Conservation (phyloP, 2,888 invertebrate species). For the Ecdyonurus torrentis region DNA sequence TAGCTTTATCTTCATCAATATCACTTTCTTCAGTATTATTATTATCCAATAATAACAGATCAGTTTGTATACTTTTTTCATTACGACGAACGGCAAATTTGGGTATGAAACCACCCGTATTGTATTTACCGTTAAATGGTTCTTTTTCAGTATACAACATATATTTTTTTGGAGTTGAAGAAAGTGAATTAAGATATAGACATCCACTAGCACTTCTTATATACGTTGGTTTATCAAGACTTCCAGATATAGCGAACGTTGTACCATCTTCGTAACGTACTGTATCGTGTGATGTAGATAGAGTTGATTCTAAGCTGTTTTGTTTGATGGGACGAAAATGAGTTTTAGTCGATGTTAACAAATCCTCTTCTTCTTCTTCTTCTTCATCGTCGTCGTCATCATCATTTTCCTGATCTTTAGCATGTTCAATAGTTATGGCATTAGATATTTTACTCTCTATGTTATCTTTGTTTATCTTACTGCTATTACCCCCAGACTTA, state of each 20-base stretch:
- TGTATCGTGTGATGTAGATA: not conserved
- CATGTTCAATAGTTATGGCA: not conserved
- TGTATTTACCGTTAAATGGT: not conserved
- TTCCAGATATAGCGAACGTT: not conserved
- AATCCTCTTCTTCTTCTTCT: constrained; percentile 29
- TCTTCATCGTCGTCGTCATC: not conserved
- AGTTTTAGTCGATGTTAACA: constrained; percentile 58
- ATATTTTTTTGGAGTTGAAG: not conserved
- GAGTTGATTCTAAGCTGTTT: constrained; percentile 13
- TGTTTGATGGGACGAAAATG: constrained; percentile 70
- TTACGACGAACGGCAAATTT: not conserved
- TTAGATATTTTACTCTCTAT: constrained; percentile 5
- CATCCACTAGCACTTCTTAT: not conserved
- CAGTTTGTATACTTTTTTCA: not conserved
- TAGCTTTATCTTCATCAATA: not conserved
- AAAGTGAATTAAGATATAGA: not conserved
- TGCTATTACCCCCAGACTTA: constrained; percentile 20
- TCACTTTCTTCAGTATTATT: not conserved
- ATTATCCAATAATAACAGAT: not conserved
- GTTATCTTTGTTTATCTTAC: no score
- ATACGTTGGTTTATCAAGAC: not conserved
- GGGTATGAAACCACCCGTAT: not conserved
- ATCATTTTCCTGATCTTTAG: not conserved
- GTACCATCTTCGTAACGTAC: not conserved
- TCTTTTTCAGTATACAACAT: not conserved